Percentiles rank a stretch among this genome's conserved stretches.
Evolutionary conservation across 2,888 invertebrate species (phyloP).

Genomic region (Pachliopta kotzebuea): DNA sequence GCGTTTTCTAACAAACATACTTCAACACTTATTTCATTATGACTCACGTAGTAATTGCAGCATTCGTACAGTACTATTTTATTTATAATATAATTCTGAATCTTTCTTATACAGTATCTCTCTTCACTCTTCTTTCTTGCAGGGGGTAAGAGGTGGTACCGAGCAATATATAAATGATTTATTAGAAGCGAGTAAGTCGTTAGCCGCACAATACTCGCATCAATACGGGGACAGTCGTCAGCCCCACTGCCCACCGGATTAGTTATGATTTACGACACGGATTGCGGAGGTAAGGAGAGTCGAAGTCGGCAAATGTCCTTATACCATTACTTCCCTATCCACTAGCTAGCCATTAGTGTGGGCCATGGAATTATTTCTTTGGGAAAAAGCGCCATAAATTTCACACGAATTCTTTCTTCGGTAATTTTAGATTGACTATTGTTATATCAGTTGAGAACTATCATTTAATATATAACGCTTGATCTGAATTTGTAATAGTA

Average conservation of each 20-base stretch:
- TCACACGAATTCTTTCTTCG: too few relatives aligned
- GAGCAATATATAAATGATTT: slow-evolving; percentile 26
- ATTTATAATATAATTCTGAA: too few relatives aligned
- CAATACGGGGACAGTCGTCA: slow-evolving; percentile 31
- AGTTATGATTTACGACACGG: slow-evolving; percentile 68
- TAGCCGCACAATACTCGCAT: slow-evolving; percentile 22
- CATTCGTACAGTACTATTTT: not conserved
- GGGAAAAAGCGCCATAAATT: too few relatives aligned
- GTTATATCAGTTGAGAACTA: too few relatives aligned
- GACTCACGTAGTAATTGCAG: too few relatives aligned
- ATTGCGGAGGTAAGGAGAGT: slow-evolving; percentile 33
- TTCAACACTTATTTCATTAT: too few relatives aligned
- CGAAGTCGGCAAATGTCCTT: slow-evolving; percentile 45
- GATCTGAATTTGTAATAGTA: too few relatives aligned
- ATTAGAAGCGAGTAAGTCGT: slow-evolving; percentile 15
- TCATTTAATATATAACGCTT: too few relatives aligned
- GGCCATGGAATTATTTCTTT: slow-evolving; percentile 42
- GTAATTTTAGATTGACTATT: too few relatives aligned
- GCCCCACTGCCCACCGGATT: slow-evolving; percentile 49
- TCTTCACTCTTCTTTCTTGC: too few relatives aligned
- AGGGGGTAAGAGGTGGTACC: not conserved
- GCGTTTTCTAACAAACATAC: too few relatives aligned
- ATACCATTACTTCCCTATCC: slow-evolving; percentile 52
- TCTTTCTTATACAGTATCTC: too few relatives aligned
- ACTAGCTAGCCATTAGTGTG: slow-evolving; percentile 47